Evolutionary conservation across 2,797 vertebrate species (phyloP), one percentile per base, ranked within the genome.

Genomic region (Rachycentron canadum): DNA sequence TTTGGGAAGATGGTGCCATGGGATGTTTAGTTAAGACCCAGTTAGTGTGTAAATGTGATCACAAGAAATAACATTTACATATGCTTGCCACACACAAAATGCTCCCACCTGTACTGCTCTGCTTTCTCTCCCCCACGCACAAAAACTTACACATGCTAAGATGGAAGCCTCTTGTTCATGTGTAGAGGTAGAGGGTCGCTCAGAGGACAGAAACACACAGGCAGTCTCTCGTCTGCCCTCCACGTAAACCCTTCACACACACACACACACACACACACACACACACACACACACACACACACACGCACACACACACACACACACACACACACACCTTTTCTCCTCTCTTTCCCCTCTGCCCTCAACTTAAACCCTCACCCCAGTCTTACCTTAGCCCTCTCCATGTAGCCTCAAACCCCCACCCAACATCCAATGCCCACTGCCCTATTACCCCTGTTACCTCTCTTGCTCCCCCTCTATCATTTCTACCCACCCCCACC

Each of bases 301-400:
- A 64, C 79, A 63, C 76, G 57, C 59, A 56, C 73, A 65, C 75
- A 66, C 76, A 58, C 78, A 38, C 68, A 52, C 77, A 64, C 71
- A 57, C 75, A 78, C 74, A 57, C 75, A 79, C 81, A 79, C 71
- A 73, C 58, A 17, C 75, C 69, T 80, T 78, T 72, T 82, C 89
- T 86, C 84, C 77, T 87, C 86, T 88, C 71, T 79, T 83, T 82
- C 86, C 87, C 86, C 89, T 86, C 87, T 90, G 90, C 88, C 92
- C 91, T 92, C 89, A 90, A 91, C 89, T 93, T 92, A 92, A 93
- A 93, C 92, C 91, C 88, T 93, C 92, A 93, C 91, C 89, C 91
- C 78, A 78, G 84, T 86, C 83, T 91, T 90, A 91, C 91, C 91
- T 87, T 89, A 83, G 76, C 79, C 74, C 68, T 75, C 78, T 86